Evolutionary conservation across 2,888 invertebrate genomes (phyloP), one percentile per base, ranked within the genome.

Genomic region (Galeopsomyia nigrocyanea): DNA sequence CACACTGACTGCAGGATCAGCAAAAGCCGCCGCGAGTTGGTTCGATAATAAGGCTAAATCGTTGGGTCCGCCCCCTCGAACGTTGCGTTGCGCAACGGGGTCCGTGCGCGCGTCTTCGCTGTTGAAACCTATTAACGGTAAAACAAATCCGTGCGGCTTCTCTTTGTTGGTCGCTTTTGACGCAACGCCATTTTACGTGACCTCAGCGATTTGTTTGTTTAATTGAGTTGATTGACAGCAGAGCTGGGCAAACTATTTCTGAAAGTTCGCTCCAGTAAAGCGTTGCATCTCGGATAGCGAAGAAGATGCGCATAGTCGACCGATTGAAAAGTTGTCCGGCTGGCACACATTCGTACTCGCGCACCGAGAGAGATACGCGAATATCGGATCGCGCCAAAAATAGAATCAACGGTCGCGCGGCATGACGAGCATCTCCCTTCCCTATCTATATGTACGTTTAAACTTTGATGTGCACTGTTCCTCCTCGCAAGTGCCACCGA

Each of bases 1-100:
- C 75, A 75, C 75, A 75, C 75, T 67, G 70, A 75, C 71, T 75
- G 70, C 65, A 56, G 57, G 22, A 51, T 39, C 47, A 49, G 49
- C 50, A 3, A 13, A 14, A 21, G 21, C 51, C 47, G 60, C 58
- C 49, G 68, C 17, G 19, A 17, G 55, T n/a, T 55, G 46, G n/a
- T n/a, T n/a, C n/a, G 6, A 49, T 61, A 57, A 19, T 14, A 16
- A 10, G 56, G 57, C 65, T 19, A 68, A 68, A 26, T 63, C 67
- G 66, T 68, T 63, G 63, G 47, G 17, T 3, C 31, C 61, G 17
- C 14, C 26, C 31, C 39, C 39, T 46, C 61, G 60, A 14, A n/a
- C n/a, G 21, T 21, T 14, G 22, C n/a, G 21, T 21, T 14, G 55
- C 31, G 31, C 19, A 46, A 47, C 22, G 46, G 16, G 21, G 19